Base-by-base conservation (phyloP, 1,140 invertebrate genomes). In the Eupeodes corollae region DNA sequence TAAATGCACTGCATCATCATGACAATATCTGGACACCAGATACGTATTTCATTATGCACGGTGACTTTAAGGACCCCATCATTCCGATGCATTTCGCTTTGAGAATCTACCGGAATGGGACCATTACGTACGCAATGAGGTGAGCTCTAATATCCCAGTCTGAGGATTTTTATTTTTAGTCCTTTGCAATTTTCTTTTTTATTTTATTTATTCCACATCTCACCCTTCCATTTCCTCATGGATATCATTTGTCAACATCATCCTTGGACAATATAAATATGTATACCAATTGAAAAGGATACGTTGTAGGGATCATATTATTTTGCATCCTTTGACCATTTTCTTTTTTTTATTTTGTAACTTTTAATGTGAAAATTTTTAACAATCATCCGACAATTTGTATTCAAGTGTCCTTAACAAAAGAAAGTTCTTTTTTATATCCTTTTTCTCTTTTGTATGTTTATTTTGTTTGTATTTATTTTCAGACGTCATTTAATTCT, bases 31-130 rank as follows among this genome's bases (percentile, higher is more conserved):
- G 89, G 89, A 77, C 91, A 55, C 89, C 90, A 38, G 89, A 93
- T 70, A 91, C 88, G 19, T 92, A 92, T 70, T 92, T 92, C 74
- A 91, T 92, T 65, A 92, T 92, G 84, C 89, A 92, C 70, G 89
- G 89, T 47, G 88, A 92, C 69, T 91, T 92, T 71, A 91, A 91
- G 75, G 84, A 89, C 70, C 86, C 88, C 33, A 80, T 91, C 57
- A 88, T 88, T 68, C 89, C 88, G 39, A 83, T 88, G 65, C 86
- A 92, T 74, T 90, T 93, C 58, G 86, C 88, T 49, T 77, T 93
- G 59, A 78, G 87, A 59, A 90, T 94, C 63, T 91, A 83, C 69
- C 80, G 85, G 56, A 91, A 93, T 65, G 90, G 90, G 64, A 91
- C 87, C 57, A 88, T 94, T 68, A 86, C 86, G 73, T 93, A 92